These are phyloP conservation scores for Drosophila simulans DNA, from an alignment of 1,140 invertebrate species.

Conservation along the genomic window DNA sequence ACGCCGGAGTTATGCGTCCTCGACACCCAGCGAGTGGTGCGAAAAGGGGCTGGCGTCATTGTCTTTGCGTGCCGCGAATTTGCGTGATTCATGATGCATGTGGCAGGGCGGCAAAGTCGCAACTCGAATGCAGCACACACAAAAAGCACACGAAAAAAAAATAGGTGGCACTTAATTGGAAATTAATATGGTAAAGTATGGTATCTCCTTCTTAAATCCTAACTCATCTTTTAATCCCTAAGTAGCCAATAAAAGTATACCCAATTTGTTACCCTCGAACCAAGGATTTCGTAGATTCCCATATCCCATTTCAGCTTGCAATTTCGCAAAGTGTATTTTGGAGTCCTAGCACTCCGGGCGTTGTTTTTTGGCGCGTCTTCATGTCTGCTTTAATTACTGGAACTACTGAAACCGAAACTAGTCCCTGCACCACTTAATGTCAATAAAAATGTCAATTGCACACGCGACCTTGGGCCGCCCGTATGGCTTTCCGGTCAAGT, in stretches of 20 bases:
- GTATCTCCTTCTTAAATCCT: too few relatives aligned
- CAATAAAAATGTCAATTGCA: conserved; percentile 73
- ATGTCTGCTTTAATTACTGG: conserved; percentile 73
- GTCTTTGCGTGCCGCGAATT: conserved; percentile 65
- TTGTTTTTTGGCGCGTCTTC: conserved; percentile 62
- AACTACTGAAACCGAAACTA: conserved; percentile 48
- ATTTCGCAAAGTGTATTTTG: background rate
- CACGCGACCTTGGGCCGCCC: conserved; percentile 55
- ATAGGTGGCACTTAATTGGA: too few relatives aligned
- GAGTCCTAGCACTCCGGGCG: conserved; percentile 31
- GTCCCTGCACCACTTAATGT: conserved; percentile 69
- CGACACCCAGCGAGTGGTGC: conserved; percentile 51
- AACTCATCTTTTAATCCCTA: too few relatives aligned
- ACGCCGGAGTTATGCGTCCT: conserved; percentile 51
- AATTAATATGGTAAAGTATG: too few relatives aligned
- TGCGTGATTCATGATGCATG: conserved; percentile 78
- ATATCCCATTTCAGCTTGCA: too few relatives aligned
- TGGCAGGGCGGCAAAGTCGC: conserved; percentile 30
- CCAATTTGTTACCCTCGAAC: too few relatives aligned
- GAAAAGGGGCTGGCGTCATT: conserved; percentile 69
- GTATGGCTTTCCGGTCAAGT: conserved; percentile 34
- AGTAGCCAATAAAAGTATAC: too few relatives aligned
- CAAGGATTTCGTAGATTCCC: too few relatives aligned
- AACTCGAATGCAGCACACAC: conserved; percentile 53
- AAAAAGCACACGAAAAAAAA: conserved; percentile 2